Percentiles rank a stretch among this genome's conserved stretches.
Conservation (phyloP, 2,797 vertebrate species). For the Parotocinclus haroldoi region DNA sequence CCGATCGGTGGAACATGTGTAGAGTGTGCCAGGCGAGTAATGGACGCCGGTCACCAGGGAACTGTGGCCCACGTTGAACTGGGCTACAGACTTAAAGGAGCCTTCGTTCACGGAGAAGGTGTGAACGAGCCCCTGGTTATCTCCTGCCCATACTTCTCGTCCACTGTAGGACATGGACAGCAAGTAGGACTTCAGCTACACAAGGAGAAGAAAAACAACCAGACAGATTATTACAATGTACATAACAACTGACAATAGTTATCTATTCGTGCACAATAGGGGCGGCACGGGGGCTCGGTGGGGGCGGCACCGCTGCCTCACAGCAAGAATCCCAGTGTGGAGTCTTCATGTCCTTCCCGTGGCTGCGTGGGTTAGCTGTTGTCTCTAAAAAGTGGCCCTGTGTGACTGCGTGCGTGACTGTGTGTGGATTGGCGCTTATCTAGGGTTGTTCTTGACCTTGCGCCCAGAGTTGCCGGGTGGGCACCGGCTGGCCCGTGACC, state of each 20-base stretch:
- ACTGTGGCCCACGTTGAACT: constrained; percentile 84
- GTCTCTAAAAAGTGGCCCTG: too few species aligned
- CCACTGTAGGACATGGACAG: constrained; percentile 82
- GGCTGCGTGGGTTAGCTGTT: too few species aligned
- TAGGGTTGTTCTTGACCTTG: too few species aligned
- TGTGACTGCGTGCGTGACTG: too few species aligned
- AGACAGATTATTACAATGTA: neutral
- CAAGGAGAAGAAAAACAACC: neutral
- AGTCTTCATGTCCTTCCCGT: too few species aligned
- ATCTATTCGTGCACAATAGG: neutral
- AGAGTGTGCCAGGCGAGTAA: constrained; percentile 77
- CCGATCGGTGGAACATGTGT: constrained; percentile 84
- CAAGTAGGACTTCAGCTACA: constrained; percentile 81
- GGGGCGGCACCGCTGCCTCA: too few species aligned
- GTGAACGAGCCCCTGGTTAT: constrained; percentile 79
- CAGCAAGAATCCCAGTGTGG: too few species aligned
- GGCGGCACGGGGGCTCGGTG: too few species aligned
- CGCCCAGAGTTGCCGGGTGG: too few species aligned
- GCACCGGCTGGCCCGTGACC: too few species aligned
- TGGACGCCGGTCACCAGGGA: constrained; percentile 85
- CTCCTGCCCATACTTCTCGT: constrained; percentile 84
- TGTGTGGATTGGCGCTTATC: too few species aligned
- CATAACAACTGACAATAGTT: too few species aligned
- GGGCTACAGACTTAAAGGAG: constrained; percentile 69
- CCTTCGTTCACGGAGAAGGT: constrained; percentile 75